Percentiles rank a stretch among this genome's conserved stretches.
These are phyloP conservation scores for Propithecus coquereli DNA, from an alignment of 2,113 vertebrate species.

Conservation along the genomic window DNA sequence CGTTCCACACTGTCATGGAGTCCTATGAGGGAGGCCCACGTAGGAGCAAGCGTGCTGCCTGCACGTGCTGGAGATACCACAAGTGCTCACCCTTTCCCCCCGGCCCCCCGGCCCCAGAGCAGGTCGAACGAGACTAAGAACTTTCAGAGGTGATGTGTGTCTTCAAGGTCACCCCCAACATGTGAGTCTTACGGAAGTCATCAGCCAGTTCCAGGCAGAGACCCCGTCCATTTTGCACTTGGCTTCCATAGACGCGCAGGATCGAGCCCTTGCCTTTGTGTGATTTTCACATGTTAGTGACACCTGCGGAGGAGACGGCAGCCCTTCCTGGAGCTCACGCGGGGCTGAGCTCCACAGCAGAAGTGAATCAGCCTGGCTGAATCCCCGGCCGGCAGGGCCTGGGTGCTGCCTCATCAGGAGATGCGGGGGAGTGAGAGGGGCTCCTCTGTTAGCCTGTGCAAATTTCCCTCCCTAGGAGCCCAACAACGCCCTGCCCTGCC, in stretches of 20 bases:
- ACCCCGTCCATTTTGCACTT: background rate
- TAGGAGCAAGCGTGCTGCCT: accelerated
- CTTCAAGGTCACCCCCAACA: background rate
- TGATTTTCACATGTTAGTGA: background rate
- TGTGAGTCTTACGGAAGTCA: background rate
- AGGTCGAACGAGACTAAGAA: background rate
- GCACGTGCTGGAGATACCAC: accelerated
- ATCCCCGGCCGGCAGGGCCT: background rate
- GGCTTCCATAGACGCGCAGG: background rate
- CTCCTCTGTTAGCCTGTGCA: background rate
- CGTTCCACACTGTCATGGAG: background rate
- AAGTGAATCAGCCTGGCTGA: background rate
- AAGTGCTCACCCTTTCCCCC: background rate
- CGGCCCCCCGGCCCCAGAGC: background rate
- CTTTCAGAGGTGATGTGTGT: background rate
- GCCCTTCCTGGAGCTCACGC: background rate
- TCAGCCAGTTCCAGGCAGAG: background rate
- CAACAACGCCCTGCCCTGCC: no score
- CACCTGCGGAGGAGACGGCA: background rate
- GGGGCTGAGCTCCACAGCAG: background rate
- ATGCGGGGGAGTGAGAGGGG: accelerated
- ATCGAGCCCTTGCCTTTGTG: background rate
- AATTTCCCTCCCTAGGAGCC: background rate
- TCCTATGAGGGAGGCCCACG: accelerated
- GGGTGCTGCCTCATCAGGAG: background rate